These are phyloP conservation scores for Arrhopalites spinosus DNA, from an alignment of 2,888 invertebrate genomes.

Conservation along the genomic window DNA sequence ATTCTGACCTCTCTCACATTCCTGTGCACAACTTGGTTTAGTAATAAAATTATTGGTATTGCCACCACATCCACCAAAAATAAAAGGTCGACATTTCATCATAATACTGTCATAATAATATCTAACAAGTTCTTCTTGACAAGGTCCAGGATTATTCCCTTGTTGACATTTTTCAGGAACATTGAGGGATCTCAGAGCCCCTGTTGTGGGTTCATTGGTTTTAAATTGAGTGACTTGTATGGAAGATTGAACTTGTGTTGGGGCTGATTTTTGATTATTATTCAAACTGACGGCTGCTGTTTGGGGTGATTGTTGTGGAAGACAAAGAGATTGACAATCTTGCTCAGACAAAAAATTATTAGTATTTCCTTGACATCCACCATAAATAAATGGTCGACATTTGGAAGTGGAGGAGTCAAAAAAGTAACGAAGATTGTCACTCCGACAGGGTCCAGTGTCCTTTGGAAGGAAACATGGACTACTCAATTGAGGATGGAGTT, in stretches of 20 bases:
- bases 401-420: conserved; percentile 43
- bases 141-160: conserved; percentile 46
- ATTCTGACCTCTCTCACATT: conserved; percentile 49
- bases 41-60: conserved; percentile 50
- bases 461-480: conserved; percentile 48
- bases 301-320: not conserved
- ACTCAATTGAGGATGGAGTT: conserved; percentile 52
- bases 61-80: conserved; percentile 50
- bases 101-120: conserved; percentile 53
- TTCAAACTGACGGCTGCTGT: not conserved
- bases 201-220: too few species aligned
- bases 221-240: too few species aligned
- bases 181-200: not conserved
- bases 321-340: conserved; percentile 39
- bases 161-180: conserved; percentile 48
- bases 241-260: not conserved
- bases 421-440: conserved; percentile 53
- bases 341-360: conserved; percentile 52
- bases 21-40: conserved; percentile 46
- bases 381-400: conserved; percentile 55
- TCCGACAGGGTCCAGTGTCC: conserved; percentile 53
- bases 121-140: conserved; percentile 50
- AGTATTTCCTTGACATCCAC: conserved; percentile 54
- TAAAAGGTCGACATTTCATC: conserved; percentile 53
- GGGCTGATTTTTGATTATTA: too few species aligned